Conservation (phyloP, 2,888 invertebrate species). For the Thymelicus lineola region DNA sequence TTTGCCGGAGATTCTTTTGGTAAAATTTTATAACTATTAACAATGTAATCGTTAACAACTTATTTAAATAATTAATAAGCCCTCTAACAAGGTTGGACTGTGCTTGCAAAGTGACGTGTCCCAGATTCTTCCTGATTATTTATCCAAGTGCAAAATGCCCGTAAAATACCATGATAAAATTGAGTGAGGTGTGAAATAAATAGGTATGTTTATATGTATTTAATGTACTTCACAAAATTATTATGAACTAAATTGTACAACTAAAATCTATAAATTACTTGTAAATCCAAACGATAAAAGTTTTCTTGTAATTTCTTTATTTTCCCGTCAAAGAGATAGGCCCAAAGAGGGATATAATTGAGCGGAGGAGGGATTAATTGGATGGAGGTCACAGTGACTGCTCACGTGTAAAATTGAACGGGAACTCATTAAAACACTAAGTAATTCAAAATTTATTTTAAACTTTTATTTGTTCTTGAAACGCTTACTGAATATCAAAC, state of each 20-base stretch:
- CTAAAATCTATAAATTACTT: constrained; percentile 3
- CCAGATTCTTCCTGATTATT: too few relatives aligned
- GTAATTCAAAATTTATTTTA: constrained; percentile 19
- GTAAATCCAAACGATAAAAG: neutral
- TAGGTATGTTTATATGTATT: too few relatives aligned
- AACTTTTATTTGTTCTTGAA: constrained; percentile 22
- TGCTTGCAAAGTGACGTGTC: too few relatives aligned
- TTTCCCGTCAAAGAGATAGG: constrained; percentile 41
- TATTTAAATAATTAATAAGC: too few relatives aligned
- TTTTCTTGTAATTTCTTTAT: constrained; percentile 39
- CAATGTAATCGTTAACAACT: too few relatives aligned
- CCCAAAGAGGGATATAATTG: constrained; percentile 45
- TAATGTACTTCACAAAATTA: too few relatives aligned
- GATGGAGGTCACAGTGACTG: constrained; percentile 42
- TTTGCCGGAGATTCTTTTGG: too few relatives aligned
- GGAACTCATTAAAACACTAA: constrained; percentile 48
- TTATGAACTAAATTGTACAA: neutral
- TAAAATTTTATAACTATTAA: too few relatives aligned
- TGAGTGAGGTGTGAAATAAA: too few relatives aligned
- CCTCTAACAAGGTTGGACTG: too few relatives aligned
- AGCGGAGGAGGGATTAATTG: constrained; percentile 47
- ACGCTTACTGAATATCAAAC: constrained; percentile 1
- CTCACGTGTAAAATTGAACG: constrained; percentile 55
- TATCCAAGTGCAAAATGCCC: too few relatives aligned
- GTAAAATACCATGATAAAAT: too few relatives aligned